Evolutionary conservation across 2,113 vertebrate genomes (phyloP).

Genomic region (Solea senegalensis): DNA sequence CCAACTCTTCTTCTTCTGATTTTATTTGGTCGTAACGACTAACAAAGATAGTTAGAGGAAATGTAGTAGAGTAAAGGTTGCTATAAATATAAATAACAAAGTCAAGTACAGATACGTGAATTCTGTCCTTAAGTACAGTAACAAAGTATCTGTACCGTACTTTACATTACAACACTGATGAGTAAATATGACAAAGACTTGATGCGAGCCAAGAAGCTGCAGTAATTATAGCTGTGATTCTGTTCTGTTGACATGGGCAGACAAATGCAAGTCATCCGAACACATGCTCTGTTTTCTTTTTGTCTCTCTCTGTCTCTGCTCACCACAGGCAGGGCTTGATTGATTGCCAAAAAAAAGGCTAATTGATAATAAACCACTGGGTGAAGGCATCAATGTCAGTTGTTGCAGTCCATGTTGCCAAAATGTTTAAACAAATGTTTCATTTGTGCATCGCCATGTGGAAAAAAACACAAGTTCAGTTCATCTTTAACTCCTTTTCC

Average conservation of each 20-base stretch:
- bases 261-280: constrained; percentile 65
- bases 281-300: constrained; percentile 4
- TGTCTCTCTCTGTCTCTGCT: not conserved
- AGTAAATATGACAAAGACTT: too few relatives aligned
- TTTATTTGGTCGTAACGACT: too few relatives aligned
- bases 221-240: constrained; percentile 59
- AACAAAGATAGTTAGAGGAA: too few relatives aligned
- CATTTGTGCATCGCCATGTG: constrained; percentile 8
- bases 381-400: not conserved
- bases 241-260: constrained; percentile 60
- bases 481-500: constrained; percentile 33
- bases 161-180: too few relatives aligned
- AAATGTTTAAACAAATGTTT: not conserved
- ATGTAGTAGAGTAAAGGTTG: too few relatives aligned
- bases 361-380: constrained; percentile 24
- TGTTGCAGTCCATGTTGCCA: not conserved
- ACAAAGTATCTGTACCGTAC: too few relatives aligned
- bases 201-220: constrained; percentile 22
- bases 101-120: too few relatives aligned
- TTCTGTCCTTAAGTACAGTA: too few relatives aligned
- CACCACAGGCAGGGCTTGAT: not conserved
- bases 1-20: too few relatives aligned
- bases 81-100: too few relatives aligned
- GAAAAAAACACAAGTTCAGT: not conserved
- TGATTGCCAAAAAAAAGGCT: not conserved